Evolutionary conservation across 2,888 invertebrate species (phyloP).

Genomic region (Drosophila conformis): DNA sequence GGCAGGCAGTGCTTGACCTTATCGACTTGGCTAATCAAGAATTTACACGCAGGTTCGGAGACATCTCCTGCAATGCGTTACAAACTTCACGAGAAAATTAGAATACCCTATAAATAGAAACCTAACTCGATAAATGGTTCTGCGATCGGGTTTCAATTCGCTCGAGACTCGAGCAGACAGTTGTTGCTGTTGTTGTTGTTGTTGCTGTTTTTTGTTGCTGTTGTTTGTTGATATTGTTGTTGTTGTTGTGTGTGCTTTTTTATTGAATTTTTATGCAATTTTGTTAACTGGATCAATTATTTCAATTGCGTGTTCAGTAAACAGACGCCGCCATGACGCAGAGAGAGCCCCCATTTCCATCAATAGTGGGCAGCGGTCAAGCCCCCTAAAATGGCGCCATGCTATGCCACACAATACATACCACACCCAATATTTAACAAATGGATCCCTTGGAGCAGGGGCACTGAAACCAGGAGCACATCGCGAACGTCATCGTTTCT

Average conservation of each 20-base stretch:
- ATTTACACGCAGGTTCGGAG: background rate
- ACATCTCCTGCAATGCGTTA: background rate
- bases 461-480: constrained; percentile 18
- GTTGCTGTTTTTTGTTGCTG: background rate
- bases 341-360: constrained; percentile 25
- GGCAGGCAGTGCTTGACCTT: too few species aligned
- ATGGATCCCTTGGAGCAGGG: constrained; percentile 11
- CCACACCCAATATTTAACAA: constrained; percentile 32
- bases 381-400: constrained; percentile 43
- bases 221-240: background rate
- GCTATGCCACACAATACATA: constrained; percentile 2
- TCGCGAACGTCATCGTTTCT: constrained; percentile 32
- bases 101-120: constrained; percentile 12
- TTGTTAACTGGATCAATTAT: constrained; percentile 81
- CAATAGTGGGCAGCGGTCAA: constrained; percentile 53
- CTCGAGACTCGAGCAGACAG: constrained; percentile 28
- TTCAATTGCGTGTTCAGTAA: constrained; percentile 78
- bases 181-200: constrained; percentile 34
- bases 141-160: constrained; percentile 71
- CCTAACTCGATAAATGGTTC: constrained; percentile 68
- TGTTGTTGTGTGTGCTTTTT: constrained; percentile 22
- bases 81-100: background rate
- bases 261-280: constrained; percentile 80
- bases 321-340: constrained; percentile 63
- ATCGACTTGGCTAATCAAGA: background rate